Conservation (phyloP, 1,140 invertebrate genomes). For the Pseudachorutes palmiensis region DNA sequence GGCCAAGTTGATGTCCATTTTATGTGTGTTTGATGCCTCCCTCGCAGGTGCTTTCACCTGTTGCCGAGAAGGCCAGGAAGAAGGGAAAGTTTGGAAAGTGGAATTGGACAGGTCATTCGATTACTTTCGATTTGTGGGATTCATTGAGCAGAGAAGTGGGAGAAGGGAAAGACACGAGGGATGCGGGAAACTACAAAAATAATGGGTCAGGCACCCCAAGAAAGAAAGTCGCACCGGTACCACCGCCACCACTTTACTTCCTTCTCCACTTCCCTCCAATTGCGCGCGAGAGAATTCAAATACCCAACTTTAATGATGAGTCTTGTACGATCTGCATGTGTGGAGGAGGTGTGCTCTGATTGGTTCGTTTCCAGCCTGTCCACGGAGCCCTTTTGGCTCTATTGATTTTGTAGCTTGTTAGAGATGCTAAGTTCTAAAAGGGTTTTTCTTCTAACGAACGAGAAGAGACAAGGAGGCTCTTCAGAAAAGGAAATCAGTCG, state of each 20-base stretch:
- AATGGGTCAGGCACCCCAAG: too few species aligned
- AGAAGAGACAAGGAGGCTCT: not conserved
- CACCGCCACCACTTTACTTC: too few species aligned
- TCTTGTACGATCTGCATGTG: too few species aligned
- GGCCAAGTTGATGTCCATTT: not conserved
- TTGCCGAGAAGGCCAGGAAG: not conserved
- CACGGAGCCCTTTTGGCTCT: not conserved
- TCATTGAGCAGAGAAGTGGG: constrained; percentile 9
- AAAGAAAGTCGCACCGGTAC: too few species aligned
- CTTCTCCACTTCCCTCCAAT: too few species aligned
- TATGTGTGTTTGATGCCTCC: not conserved
- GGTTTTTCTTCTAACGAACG: not conserved
- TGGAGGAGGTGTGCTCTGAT: not conserved
- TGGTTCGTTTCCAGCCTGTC: not conserved
- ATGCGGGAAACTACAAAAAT: too few species aligned
- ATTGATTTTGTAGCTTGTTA: constrained; percentile 9
- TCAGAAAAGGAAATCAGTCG: constrained; percentile 1
- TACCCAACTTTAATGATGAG: too few species aligned
- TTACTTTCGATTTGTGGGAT: constrained; percentile 14
- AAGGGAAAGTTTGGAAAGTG: not conserved
- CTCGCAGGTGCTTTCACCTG: not conserved
- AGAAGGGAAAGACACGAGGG: too few species aligned
- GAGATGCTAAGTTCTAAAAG: not conserved
- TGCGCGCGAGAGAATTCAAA: too few species aligned
- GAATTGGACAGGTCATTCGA: constrained; percentile 13